Evolutionary conservation across 2,888 invertebrate genomes (phyloP).

Genomic region (Eretmocerus hayati): DNA sequence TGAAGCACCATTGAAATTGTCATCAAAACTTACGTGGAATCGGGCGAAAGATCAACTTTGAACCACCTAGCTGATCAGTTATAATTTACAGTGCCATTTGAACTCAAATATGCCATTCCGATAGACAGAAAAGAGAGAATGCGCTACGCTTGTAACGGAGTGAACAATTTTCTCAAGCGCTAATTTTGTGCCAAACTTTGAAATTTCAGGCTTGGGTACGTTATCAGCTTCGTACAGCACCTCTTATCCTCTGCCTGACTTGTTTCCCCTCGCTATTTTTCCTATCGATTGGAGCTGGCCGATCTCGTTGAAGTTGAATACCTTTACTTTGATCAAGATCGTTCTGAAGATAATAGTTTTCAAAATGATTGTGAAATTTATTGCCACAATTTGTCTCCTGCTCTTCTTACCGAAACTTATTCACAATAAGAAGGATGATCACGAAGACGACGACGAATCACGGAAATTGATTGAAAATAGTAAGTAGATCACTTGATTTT

Average conservation of each 20-base stretch:
- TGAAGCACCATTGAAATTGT: too few relatives aligned
- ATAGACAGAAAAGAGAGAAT: too few relatives aligned
- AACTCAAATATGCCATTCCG: too few relatives aligned
- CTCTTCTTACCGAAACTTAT: slow-evolving; percentile 69
- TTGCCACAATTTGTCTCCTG: slow-evolving; percentile 67
- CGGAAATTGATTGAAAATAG: slow-evolving; percentile 5
- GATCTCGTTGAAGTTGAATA: slow-evolving; percentile 62
- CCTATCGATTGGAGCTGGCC: slow-evolving; percentile 53
- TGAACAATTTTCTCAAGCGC: too few relatives aligned
- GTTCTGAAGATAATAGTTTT: slow-evolving; percentile 69
- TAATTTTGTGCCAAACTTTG: too few relatives aligned
- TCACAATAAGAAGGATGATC: slow-evolving; percentile 35
- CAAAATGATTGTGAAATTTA: slow-evolving; percentile 74
- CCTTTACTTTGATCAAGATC: slow-evolving; percentile 67
- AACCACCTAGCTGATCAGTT: too few relatives aligned
- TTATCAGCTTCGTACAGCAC: slow-evolving; percentile 19
- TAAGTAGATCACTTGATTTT: too few relatives aligned
- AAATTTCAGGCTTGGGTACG: slow-evolving; percentile 16
- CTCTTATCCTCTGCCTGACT: slow-evolving; percentile 18
- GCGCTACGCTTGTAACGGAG: too few relatives aligned
- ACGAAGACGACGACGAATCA: slow-evolving; percentile 35
- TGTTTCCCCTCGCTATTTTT: slow-evolving; percentile 20
- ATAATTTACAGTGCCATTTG: too few relatives aligned
- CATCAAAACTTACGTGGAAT: too few relatives aligned
- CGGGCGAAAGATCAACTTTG: too few relatives aligned